Evolutionary conservation across 2,888 invertebrate genomes (phyloP), one percentile per base, ranked within the genome.

Genomic region (Pseudococcus viburni): DNA sequence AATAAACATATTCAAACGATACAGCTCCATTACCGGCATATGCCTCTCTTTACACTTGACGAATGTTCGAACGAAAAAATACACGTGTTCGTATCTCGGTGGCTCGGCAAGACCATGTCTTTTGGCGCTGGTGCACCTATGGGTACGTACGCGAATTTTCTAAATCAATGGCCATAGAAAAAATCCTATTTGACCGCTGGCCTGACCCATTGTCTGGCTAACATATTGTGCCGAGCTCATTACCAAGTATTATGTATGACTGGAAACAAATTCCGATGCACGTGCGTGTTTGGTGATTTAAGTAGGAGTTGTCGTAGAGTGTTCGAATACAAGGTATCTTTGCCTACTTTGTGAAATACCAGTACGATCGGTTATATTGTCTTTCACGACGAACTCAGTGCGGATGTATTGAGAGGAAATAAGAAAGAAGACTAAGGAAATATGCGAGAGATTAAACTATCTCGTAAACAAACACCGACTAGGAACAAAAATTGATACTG

Each of bases 221-320:
- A 42, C 9, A 55, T 51, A 42, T 85, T 48, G 17, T 33, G 12
- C 19, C 85, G 51, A 85, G 80, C 39, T 85, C 85, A 85, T 85
- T 85, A 85, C 64, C 42, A 80, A 80, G 59, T 85, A 55, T 85
- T 42, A 85, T 85, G 26, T 17, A 11, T 33, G 85, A 33, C 59
- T 55, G 55, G 85, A 33, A 59, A 85, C 85, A 55, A 85, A 85
- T 85, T 85, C 85, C 85, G 19, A 64, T 85, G 12, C 26, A 64
- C 59, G 64, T 33, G 85, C 85, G 85, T 85, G 85, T 55, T 85
- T 26, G n/a, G 64, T 55, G 64, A 85, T 64, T 64, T 85, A 55
- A 85, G 80, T 15, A 42, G 80, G 19, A 39, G 80, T 33, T 46
- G 3, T 42, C 3, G n/a, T 17, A 3, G 80, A 42, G 42, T 19